Evolutionary conservation across 1,140 invertebrate genomes (phyloP), one percentile per base, ranked within the genome.

Genomic region (Apis cerana): DNA sequence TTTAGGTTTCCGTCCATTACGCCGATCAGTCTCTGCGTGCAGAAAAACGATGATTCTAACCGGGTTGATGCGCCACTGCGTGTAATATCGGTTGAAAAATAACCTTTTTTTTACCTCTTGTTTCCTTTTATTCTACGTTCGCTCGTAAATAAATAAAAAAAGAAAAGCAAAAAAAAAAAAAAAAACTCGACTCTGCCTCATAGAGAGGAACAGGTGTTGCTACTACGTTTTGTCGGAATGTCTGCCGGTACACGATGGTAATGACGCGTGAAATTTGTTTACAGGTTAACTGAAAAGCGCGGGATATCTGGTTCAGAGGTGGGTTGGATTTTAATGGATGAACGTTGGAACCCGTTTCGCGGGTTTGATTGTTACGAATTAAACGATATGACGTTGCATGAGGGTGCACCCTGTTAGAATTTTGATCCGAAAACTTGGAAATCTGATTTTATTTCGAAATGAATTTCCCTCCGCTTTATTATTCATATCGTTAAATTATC

Each of bases 1-100:
- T 75, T 75, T 43, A 62, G 59, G 23, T 75, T 75, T 62, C 48
- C 74, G 59, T 62, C 74, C 58, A 50, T 52, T 75, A 75, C 43
- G 59, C 50, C 58, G 72, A 75, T 75, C 43, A 23, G 43, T 19
- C 19, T 23, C 19, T 48, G 54, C 52, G 52, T 27, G 54, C 19
- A 19, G 52, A 58, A 72, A 72, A 72, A 58, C 70, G 70, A 43
- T n/a, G 12, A 33, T 58, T 72, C 27, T 27, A 43, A 43, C 21
- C 21, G 27, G 19, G 27, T 9, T 27, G 70, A 33, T 56, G 70
- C 23, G 21, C 21, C 70, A 10, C 33, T 4, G 33, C 11, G 54
- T 21, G 54, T 58, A 43, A 72, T 58, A 72, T 58, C 70, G 70
- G 27, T 58, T n/a, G 54, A 33, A n/a, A 72, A 72, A 72, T 67